These are phyloP conservation scores for Pampus argenteus DNA, from an alignment of 2,797 vertebrate genomes.

Conservation along the genomic window DNA sequence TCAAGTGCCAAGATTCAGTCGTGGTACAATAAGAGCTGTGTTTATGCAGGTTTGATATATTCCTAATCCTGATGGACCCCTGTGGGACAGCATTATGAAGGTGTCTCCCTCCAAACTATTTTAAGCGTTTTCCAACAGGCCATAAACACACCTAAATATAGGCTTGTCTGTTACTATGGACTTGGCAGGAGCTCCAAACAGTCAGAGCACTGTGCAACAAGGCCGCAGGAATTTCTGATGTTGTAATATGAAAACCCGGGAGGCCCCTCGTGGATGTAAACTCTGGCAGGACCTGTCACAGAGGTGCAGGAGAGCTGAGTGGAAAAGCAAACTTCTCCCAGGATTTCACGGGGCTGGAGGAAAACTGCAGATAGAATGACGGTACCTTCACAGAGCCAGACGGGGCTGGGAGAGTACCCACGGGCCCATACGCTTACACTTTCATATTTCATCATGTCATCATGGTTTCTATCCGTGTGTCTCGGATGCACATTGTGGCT, in stretches of 20 bases:
- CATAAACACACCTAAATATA: conserved; percentile 82
- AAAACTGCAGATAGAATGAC: conserved; percentile 50
- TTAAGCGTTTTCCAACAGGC: conserved; percentile 70
- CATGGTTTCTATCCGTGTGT: conserved; percentile 4
- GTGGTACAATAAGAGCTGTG: conserved; percentile 47
- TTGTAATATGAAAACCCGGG: conserved; percentile 77
- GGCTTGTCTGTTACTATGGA: conserved; percentile 76
- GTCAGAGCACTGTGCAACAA: conserved; percentile 76
- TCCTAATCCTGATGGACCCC: conserved; percentile 49
- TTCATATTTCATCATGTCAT: conserved; percentile 23
- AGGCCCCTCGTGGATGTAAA: conserved; percentile 76
- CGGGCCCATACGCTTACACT: conserved; percentile 8
- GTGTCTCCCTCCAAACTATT: conserved; percentile 76
- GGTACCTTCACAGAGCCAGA: conserved; percentile 33
- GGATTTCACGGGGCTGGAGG: conserved; percentile 54
- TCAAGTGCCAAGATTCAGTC: conserved; percentile 35
- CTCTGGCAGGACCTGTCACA: conserved; percentile 69
- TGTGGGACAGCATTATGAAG: conserved; percentile 54
- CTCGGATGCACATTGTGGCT: not conserved
- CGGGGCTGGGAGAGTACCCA: conserved; percentile 14
- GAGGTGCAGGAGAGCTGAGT: conserved; percentile 64
- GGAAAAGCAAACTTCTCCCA: conserved; percentile 78
- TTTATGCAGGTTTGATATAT: conserved; percentile 48
- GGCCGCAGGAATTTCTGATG: conserved; percentile 81
- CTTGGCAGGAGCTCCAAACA: conserved; percentile 74